Evolutionary conservation across 2,797 vertebrate species (phyloP).

Genomic region (Pseudochromis fuscus): DNA sequence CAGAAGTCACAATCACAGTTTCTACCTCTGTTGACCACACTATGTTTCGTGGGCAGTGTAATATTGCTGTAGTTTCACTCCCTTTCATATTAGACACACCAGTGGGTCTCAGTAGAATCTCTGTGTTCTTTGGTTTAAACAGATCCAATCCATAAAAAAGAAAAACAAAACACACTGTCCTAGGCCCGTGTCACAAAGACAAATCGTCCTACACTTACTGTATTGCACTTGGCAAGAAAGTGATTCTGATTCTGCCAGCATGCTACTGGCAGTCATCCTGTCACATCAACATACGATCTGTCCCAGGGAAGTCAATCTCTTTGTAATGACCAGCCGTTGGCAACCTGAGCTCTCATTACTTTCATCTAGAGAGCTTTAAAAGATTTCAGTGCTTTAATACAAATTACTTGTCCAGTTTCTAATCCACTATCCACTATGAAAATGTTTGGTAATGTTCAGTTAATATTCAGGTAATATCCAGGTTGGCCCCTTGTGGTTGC

Average conservation of each 20-base stretch:
- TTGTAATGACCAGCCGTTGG: conserved; percentile 56
- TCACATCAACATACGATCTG: conserved; percentile 42
- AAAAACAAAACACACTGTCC: not conserved
- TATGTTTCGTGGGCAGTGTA: not conserved
- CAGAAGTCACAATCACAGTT: too few species aligned
- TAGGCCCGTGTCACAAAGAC: not conserved
- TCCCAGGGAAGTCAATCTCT: conserved; percentile 35
- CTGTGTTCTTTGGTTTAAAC: conserved; percentile 6
- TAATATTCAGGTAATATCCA: conserved; percentile 22
- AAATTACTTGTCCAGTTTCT: conserved; percentile 29
- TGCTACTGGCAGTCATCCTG: conserved; percentile 25
- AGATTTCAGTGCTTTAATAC: conserved; percentile 30
- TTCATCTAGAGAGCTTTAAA: conserved; percentile 24
- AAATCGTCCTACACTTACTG: conserved; percentile 15
- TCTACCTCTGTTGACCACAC: too few species aligned
- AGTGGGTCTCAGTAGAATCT: not conserved
- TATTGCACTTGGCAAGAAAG: conserved; percentile 26
- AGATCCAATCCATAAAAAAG: not conserved
- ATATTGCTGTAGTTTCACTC: not conserved
- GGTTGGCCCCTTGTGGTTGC: conserved; percentile 4
- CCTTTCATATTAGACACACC: not conserved
- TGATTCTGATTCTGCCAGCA: conserved; percentile 26
- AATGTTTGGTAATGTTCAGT: conserved; percentile 4
- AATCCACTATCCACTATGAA: conserved; percentile 20
- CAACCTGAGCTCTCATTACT: conserved; percentile 47